Evolutionary conservation across 2,888 invertebrate species (phyloP), one percentile per base, ranked within the genome.

Genomic region (Ephialtes manifestator): DNA sequence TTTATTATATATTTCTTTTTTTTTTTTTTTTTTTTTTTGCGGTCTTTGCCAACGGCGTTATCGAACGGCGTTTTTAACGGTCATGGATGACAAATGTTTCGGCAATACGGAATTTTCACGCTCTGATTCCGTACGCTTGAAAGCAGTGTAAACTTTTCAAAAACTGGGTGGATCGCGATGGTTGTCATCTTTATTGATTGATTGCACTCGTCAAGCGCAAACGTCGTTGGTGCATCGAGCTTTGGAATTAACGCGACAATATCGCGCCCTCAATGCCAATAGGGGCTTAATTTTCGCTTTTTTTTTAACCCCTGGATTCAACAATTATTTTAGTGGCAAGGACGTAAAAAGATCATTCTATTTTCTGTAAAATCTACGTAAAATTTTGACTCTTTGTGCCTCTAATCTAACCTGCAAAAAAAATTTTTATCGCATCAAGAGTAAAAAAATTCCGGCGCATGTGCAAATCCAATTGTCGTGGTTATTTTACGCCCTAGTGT

Each of bases 111-210:
- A 79, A 68, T 43, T 28, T 28, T 28, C 48, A 10, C 28, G 10
- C 20, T 68, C 31, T 28, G 43, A 70, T 77, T 75, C n/a, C 71
- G 18, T 67, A 48, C 18, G 43, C 53, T 63, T 65, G 75, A 75
- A 48, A 76, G 72, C 72, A 76, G 65, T 87, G 83, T 85, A 85
- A 85, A 81, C 51, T 79, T 81, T 81, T 82, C 75, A 79, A 85
- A 83, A 87, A 83, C 68, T 24, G 76, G 20, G 63, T 74, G 46
- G 68, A 74, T 63, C 60, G 63, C 63, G 71, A 65, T 60, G 79
- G 31, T 72, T 53, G 48, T 60, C 67, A 67, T 84, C 53, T 63
- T 71, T 35, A 13, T 15, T 31, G 68, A 70, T 70, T 11, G 28
- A 68, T 68, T 46, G 24, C 68, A 58, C 67, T 48, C 15, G 11